These are phyloP conservation scores for Amorpha juglandis DNA, from an alignment of 2,888 invertebrate species.

Conservation along the genomic window DNA sequence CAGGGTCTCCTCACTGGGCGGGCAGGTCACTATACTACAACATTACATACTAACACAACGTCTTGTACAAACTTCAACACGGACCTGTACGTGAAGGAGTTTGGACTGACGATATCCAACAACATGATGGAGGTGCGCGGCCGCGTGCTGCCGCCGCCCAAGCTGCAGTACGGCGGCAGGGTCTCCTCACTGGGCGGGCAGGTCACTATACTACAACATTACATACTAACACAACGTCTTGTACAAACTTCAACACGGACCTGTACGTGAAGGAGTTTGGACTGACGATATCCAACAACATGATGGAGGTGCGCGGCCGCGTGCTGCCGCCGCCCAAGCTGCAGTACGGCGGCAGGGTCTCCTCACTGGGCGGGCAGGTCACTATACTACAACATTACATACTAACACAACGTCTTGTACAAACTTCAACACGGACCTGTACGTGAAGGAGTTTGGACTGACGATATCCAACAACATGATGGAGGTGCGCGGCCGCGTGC, in stretches of 20 bases:
- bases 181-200: conserved; percentile 92
- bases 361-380: too few species aligned
- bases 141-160: conserved; percentile 98
- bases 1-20: conserved; percentile 92
- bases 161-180: conserved; percentile 99
- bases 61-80: conserved; percentile 99
- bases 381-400: too few species aligned
- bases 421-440: conserved; percentile 99
- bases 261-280: conserved; percentile 99
- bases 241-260: conserved; percentile 99
- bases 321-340: conserved; percentile 99
- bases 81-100: conserved; percentile 99
- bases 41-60: too few species aligned
- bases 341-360: conserved; percentile 98
- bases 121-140: conserved; percentile 99
- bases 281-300: conserved; percentile 97
- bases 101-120: conserved; percentile 98
- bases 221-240: too few species aligned
- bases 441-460: conserved; percentile 99
- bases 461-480: conserved; percentile 99
- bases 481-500: conserved; percentile 99
- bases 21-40: too few species aligned
- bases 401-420: too few species aligned
- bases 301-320: conserved; percentile 99
- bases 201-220: too few species aligned